These are phyloP conservation scores for Episyrphus balteatus DNA, from an alignment of 1,140 invertebrate species.

Conservation along the genomic window DNA sequence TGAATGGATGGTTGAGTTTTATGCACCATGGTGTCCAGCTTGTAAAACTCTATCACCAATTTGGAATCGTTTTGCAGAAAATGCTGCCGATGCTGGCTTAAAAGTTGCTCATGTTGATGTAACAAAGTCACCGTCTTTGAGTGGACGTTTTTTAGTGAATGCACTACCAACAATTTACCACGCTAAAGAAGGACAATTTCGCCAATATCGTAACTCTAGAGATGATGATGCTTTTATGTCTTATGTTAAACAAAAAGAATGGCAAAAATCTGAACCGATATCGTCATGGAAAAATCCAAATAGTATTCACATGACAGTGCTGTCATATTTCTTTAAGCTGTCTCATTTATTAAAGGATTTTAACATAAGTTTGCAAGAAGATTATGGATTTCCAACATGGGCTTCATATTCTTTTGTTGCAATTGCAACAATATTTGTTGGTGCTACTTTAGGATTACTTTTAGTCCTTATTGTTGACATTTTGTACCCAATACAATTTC, in stretches of 20 bases:
- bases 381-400: conserved; percentile 91
- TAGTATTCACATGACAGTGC: conserved; percentile 83
- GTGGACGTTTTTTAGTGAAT: conserved; percentile 93
- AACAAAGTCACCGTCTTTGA: conserved; percentile 81
- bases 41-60: conserved; percentile 81
- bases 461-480: conserved; percentile 75
- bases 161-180: conserved; percentile 98
- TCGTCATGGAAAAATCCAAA: conserved; percentile 84
- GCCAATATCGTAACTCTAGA: conserved; percentile 83
- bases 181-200: conserved; percentile 88
- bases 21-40: conserved; percentile 99
- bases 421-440: conserved; percentile 79
- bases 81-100: conserved; percentile 66
- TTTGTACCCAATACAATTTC: conserved; percentile 55
- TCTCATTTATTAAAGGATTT: conserved; percentile 79
- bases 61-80: conserved; percentile 81
- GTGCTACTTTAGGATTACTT: conserved; percentile 82
- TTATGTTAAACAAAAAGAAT: conserved; percentile 82
- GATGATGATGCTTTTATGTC: conserved; percentile 77
- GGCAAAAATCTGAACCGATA: conserved; percentile 75
- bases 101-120: conserved; percentile 88
- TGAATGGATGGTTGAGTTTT: conserved; percentile 98
- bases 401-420: conserved; percentile 95
- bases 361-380: conserved; percentile 83
- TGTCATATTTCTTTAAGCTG: conserved; percentile 89